Evolutionary conservation across 2,888 invertebrate genomes (phyloP).

Genomic region (Mimachlamys varia): DNA sequence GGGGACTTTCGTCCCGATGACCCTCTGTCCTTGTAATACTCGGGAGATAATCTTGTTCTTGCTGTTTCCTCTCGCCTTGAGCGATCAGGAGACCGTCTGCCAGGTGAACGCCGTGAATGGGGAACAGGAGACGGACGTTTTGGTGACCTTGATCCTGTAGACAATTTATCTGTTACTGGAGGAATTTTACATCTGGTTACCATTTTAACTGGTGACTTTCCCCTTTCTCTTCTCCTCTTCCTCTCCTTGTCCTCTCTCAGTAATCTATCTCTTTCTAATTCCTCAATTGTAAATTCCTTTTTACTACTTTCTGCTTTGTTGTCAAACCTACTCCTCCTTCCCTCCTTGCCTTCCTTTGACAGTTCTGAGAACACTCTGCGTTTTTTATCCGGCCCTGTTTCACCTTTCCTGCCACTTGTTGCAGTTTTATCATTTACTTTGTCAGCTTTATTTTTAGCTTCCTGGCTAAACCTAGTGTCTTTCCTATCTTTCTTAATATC

Average conservation of each 20-base stretch:
- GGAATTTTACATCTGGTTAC: background rate
- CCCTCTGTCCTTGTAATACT: background rate
- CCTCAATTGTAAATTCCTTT: background rate
- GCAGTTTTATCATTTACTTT: background rate
- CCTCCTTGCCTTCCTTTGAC: background rate
- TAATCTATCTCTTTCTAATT: background rate
- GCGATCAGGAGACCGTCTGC: background rate
- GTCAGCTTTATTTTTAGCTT: background rate
- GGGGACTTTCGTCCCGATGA: constrained; percentile 19
- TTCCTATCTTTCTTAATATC: background rate
- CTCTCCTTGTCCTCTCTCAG: too few relatives aligned
- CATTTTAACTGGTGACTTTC: background rate
- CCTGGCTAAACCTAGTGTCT: background rate
- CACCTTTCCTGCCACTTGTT: background rate
- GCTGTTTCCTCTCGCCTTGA: background rate
- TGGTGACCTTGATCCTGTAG: background rate
- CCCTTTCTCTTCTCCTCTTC: background rate
- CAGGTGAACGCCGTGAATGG: background rate
- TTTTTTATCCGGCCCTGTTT: background rate
- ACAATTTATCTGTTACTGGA: background rate
- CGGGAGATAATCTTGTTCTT: constrained; percentile 12
- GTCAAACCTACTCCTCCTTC: background rate
- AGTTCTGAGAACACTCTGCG: background rate
- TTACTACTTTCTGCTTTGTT: background rate
- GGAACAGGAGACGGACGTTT: background rate